Percentiles rank a stretch among this genome's conserved stretches.
Conservation (phyloP, 2,797 vertebrate species). For the Microhierax caerulescens region DNA sequence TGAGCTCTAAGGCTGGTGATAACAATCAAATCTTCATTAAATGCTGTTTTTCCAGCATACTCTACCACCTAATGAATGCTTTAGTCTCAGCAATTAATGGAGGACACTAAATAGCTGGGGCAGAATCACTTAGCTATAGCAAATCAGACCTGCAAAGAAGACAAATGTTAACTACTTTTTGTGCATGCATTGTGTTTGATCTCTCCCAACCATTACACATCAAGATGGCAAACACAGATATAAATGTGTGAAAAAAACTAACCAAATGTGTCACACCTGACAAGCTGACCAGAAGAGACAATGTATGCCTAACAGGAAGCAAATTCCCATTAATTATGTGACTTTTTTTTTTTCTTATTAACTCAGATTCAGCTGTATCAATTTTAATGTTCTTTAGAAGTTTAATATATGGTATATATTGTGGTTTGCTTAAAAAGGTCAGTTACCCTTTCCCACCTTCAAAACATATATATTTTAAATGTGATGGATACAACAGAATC, state of each 20-base stretch:
- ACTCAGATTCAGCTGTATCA: not conserved
- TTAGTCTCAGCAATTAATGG: constrained; percentile 40
- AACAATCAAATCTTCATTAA: constrained; percentile 55
- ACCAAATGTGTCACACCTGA: not conserved
- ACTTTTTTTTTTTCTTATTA: not conserved
- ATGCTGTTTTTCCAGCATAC: constrained; percentile 24
- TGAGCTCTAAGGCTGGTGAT: constrained; percentile 31
- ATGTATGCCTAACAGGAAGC: accelerated
- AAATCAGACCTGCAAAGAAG: not conserved
- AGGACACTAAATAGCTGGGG: not conserved
- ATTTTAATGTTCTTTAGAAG: not conserved
- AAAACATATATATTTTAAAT: not conserved
- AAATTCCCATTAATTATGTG: not conserved
- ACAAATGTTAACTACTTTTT: not conserved
- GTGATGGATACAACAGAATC: not conserved
- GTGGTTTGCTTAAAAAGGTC: not conserved
- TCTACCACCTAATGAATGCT: not conserved
- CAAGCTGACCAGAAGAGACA: not conserved
- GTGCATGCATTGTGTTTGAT: not conserved
- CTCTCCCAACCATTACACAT: not conserved
- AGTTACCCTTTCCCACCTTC: not conserved
- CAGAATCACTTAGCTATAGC: not conserved
- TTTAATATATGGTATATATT: not conserved
- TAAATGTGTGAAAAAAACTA: not conserved
- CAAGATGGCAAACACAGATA: not conserved